These are phyloP conservation scores for Brachypalpus laphriformis DNA, from an alignment of 2,888 invertebrate species.

Conservation along the genomic window DNA sequence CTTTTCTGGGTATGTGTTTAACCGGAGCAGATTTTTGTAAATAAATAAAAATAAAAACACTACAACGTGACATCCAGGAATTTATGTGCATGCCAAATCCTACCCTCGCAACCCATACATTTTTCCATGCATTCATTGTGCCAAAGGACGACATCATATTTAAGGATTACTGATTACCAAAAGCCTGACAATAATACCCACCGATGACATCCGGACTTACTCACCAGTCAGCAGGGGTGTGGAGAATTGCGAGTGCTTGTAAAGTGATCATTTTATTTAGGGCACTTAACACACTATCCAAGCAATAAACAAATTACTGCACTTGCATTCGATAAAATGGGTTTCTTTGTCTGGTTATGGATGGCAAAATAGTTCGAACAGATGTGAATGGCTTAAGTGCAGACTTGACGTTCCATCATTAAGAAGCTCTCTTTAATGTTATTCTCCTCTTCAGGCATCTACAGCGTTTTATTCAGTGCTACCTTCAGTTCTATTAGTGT, in stretches of 20 bases:
- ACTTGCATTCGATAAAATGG: constrained; percentile 82
- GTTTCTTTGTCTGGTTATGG: constrained; percentile 68
- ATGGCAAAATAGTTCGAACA: constrained; percentile 42
- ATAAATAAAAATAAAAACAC: constrained; percentile 67
- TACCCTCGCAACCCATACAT: constrained; percentile 26
- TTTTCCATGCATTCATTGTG: constrained; percentile 23
- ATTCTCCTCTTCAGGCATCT: background rate
- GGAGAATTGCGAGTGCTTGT: constrained; percentile 38
- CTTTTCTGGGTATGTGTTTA: constrained; percentile 17
- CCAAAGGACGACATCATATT: constrained; percentile 58
- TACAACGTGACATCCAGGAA: constrained; percentile 55
- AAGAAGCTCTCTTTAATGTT: constrained; percentile 11
- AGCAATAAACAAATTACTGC: constrained; percentile 82
- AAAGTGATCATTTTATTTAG: constrained; percentile 80
- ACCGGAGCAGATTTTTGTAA: constrained; percentile 65
- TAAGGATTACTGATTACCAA: constrained; percentile 64
- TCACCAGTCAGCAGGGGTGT: constrained; percentile 46
- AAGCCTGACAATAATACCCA: constrained; percentile 57
- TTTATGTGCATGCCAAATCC: constrained; percentile 44
- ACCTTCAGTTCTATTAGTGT: too few relatives aligned
- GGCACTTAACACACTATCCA: constrained; percentile 80
- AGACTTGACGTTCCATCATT: constrained; percentile 32
- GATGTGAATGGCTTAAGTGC: constrained; percentile 59
- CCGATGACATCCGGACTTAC: constrained; percentile 42
- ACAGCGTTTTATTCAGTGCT: background rate